phyloP scores from a whole-genome alignment of 1,140 invertebrate species.

The Cyrtorhinus lividipennis region DNA sequence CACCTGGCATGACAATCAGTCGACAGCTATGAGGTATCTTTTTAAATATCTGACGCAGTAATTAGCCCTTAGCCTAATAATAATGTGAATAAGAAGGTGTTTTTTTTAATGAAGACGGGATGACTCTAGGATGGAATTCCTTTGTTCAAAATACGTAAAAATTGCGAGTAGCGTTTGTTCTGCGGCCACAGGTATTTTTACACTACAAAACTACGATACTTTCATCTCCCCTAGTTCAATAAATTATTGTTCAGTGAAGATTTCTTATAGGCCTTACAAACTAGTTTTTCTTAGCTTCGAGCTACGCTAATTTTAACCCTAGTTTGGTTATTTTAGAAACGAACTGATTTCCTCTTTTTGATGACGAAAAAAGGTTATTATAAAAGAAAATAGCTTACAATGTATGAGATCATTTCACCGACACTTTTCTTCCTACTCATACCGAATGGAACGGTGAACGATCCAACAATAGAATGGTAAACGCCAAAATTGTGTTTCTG shows the following conservation, averaged over 20 bases:
- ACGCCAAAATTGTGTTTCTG: not conserved
- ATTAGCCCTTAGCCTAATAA: no score
- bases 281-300: not conserved
- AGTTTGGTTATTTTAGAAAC: not conserved
- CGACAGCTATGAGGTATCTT: no score
- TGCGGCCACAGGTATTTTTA: not conserved
- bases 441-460: not conserved
- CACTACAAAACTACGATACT: not conserved
- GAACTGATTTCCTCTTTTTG: not conserved
- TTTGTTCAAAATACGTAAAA: no score
- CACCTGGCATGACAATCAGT: no score
- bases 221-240: not conserved
- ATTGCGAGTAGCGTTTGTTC: no score
- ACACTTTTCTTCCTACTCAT: not conserved
- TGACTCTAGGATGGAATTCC: not conserved
- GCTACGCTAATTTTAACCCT: not conserved
- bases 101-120: not conserved
- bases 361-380: no score
- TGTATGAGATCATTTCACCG: not conserved
- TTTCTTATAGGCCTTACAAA: not conserved
- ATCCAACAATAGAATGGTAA: not conserved
- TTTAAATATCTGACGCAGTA: no score
- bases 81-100: no score
- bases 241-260: not conserved
- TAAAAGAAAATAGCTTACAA: not conserved